phyloP scores from a whole-genome alignment of 2,888 invertebrate species.

The Pristionchus arcanus region DNA sequence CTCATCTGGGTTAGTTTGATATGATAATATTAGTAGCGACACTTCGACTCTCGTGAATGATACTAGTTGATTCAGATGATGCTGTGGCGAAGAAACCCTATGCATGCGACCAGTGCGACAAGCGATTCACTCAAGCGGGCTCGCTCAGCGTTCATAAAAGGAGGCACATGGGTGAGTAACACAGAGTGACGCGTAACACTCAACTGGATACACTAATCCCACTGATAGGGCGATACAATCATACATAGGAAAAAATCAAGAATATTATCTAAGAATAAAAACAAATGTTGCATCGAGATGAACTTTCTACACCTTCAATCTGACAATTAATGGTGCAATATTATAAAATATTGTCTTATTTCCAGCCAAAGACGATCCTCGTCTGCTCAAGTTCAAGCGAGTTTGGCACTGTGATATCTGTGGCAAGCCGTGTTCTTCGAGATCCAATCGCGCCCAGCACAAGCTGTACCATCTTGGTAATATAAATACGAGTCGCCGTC shows the following conservation, averaged over 20 bases:
- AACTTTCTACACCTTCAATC: too few relatives aligned
- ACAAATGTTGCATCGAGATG: too few relatives aligned
- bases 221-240: too few relatives aligned
- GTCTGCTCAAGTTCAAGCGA: slow-evolving; percentile 1
- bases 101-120: not conserved
- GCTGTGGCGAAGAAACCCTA: not conserved
- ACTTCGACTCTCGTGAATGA: too few relatives aligned
- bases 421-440: not conserved
- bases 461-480: not conserved
- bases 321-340: too few relatives aligned
- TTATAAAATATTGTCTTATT: too few relatives aligned
- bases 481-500: too few relatives aligned
- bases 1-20: not conserved
- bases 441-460: not conserved
- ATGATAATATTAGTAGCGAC: too few relatives aligned
- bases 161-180: not conserved
- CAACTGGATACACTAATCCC: too few relatives aligned
- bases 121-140: slow-evolving; percentile 19
- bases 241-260: too few relatives aligned
- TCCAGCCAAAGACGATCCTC: not conserved
- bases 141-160: slow-evolving; percentile 2
- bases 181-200: too few relatives aligned
- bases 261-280: too few relatives aligned
- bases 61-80: not conserved
- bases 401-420: not conserved